These are phyloP conservation scores for Lepus oiostolus DNA, from an alignment of 2,797 vertebrate genomes.

Conservation along the genomic window DNA sequence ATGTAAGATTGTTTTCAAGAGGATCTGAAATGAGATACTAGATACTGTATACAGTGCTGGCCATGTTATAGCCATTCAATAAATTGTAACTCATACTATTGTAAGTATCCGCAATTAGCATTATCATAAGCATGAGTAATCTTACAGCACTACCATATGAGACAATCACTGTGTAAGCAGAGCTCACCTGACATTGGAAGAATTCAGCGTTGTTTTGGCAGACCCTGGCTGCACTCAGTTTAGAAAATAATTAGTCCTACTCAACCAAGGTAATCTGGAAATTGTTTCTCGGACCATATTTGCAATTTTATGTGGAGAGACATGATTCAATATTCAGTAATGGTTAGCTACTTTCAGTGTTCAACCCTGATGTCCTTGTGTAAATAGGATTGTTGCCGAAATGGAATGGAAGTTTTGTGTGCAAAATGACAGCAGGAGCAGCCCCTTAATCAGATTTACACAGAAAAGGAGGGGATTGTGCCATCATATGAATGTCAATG, in stretches of 20 bases:
- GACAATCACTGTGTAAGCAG: background rate
- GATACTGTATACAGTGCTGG: background rate
- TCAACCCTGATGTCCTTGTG: conserved; percentile 52
- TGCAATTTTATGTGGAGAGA: conserved; percentile 55
- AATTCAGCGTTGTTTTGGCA: background rate
- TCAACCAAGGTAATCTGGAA: conserved; percentile 60
- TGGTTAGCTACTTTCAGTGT: background rate
- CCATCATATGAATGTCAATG: background rate
- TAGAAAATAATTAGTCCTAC: conserved; percentile 63
- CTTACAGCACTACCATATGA: background rate
- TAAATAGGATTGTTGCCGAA: conserved; percentile 50
- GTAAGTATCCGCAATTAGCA: background rate
- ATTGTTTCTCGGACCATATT: conserved; percentile 45
- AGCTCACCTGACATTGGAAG: background rate
- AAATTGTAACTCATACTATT: background rate
- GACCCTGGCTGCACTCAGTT: conserved; percentile 4
- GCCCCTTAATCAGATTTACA: conserved; percentile 52
- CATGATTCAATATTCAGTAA: conserved; percentile 54
- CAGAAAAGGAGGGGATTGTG: conserved; percentile 15
- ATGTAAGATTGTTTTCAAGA: background rate
- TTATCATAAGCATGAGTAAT: conserved; percentile 18
- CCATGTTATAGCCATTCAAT: background rate
- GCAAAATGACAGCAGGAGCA: conserved; percentile 1
- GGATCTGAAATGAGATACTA: background rate
- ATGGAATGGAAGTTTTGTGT: conserved; percentile 18